Conservation (phyloP, 2,888 invertebrate species). For the Salpingus planirostris region DNA sequence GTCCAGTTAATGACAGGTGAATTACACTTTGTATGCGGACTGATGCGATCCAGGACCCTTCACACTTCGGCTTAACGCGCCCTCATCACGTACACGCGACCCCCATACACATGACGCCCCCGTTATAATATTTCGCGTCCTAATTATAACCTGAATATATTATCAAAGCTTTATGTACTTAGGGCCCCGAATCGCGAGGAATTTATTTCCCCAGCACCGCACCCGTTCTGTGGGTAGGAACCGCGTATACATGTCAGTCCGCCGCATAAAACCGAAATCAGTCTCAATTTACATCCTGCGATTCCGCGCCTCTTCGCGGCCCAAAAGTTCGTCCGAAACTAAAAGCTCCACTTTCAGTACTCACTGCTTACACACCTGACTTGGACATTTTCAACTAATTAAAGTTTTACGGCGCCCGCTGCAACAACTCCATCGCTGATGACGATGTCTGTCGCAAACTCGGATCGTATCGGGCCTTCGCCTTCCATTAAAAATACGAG, state of each 20-base stretch:
- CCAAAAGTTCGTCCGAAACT: conserved; percentile 8
- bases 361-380: conserved; percentile 7
- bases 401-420: conserved; percentile 8
- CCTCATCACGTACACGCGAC: conserved; percentile 8
- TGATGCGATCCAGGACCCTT: conserved; percentile 14
- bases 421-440: conserved; percentile 9
- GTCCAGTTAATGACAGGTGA: conserved; percentile 20
- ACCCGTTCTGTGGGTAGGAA: too few relatives aligned
- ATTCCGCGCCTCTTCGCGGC: conserved; percentile 10
- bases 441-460: conserved; percentile 6
- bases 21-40: conserved; percentile 12
- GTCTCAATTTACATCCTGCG: too few relatives aligned
- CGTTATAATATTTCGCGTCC: conserved; percentile 7
- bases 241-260: too few relatives aligned
- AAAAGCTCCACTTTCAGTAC: not conserved
- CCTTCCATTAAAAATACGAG: conserved; percentile 4
- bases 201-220: conserved; percentile 11
- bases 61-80: conserved; percentile 12
- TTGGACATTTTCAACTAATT: conserved; percentile 9
- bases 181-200: conserved; percentile 7
- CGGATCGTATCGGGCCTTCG: too few relatives aligned
- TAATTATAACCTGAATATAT: conserved; percentile 14
- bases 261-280: conserved; percentile 13
- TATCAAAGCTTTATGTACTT: conserved; percentile 14
- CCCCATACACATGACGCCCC: not conserved